Evolutionary conservation across 92 coral and sea anemone genomes (phyloP).

Genomic region (Porites lobata): DNA sequence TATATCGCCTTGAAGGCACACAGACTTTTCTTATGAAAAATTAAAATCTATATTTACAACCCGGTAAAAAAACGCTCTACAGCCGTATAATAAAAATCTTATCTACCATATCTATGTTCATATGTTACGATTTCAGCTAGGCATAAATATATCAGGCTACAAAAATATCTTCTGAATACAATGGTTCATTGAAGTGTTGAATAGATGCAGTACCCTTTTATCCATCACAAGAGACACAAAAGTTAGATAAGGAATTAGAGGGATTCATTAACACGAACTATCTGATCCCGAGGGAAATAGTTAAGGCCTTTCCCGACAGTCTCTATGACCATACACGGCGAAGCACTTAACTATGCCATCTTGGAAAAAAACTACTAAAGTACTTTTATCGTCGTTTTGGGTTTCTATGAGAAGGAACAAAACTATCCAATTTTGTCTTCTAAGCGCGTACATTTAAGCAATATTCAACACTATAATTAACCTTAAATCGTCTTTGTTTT

Average conservation of each 20-base stretch:
- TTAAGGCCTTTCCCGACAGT: too few species aligned
- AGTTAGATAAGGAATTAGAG: background rate
- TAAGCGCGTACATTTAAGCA: background rate
- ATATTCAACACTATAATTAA: background rate
- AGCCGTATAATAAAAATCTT: conserved; percentile 51
- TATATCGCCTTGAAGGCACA: conserved; percentile 72
- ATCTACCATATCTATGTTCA: conserved; percentile 17
- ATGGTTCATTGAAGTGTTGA: background rate
- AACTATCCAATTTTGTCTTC: too few species aligned
- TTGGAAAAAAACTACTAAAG: too few species aligned
- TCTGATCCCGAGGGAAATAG: too few species aligned
- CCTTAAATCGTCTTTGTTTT: background rate
- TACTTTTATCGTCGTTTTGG: too few species aligned
- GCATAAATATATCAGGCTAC: conserved; percentile 84
- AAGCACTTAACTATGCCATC: too few species aligned
- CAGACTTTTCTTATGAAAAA: conserved; percentile 71
- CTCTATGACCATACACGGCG: too few species aligned
- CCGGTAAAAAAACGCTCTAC: conserved; percentile 77
- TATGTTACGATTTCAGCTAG: conserved; percentile 23
- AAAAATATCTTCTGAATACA: conserved; percentile 72
- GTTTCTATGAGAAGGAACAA: too few species aligned
- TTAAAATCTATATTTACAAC: conserved; percentile 82
- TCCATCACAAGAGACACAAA: background rate
- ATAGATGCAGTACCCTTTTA: background rate
- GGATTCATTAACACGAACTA: background rate